These are phyloP conservation scores for Momotus momota DNA, from an alignment of 2,797 vertebrate genomes.

Conservation along the genomic window DNA sequence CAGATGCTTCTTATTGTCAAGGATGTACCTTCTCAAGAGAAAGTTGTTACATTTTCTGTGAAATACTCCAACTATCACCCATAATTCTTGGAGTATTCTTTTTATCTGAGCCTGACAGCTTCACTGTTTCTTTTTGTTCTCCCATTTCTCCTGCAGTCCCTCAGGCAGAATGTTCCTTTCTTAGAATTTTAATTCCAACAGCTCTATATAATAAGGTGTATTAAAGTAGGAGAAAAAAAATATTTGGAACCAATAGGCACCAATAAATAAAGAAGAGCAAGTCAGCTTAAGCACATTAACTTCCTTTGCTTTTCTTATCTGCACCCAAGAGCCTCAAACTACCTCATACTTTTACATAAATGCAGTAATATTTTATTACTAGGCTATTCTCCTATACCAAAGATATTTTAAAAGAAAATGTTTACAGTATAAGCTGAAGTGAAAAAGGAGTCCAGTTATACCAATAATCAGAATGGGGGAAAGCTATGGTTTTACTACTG, in stretches of 20 bases:
- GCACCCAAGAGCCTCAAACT: background rate
- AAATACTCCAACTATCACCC: background rate
- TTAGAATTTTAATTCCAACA: background rate
- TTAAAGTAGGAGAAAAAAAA: background rate
- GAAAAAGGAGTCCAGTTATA: background rate
- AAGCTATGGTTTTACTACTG: background rate
- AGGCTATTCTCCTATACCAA: background rate
- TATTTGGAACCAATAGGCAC: background rate
- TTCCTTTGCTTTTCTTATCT: background rate
- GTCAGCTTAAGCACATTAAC: background rate
- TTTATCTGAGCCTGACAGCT: constrained; percentile 14
- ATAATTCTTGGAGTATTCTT: background rate
- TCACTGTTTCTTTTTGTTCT: constrained; percentile 9
- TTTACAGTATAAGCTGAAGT: background rate
- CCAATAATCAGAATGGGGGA: background rate
- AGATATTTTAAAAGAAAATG: background rate
- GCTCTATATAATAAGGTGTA: background rate
- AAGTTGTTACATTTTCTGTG: background rate
- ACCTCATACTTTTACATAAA: background rate
- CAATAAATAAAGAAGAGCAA: background rate
- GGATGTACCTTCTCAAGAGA: background rate
- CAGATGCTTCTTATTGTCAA: background rate
- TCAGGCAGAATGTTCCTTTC: background rate
- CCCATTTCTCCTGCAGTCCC: background rate
- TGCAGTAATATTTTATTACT: background rate